Conservation (phyloP, 2,888 invertebrate genomes). For the Apotomis turbidana region DNA sequence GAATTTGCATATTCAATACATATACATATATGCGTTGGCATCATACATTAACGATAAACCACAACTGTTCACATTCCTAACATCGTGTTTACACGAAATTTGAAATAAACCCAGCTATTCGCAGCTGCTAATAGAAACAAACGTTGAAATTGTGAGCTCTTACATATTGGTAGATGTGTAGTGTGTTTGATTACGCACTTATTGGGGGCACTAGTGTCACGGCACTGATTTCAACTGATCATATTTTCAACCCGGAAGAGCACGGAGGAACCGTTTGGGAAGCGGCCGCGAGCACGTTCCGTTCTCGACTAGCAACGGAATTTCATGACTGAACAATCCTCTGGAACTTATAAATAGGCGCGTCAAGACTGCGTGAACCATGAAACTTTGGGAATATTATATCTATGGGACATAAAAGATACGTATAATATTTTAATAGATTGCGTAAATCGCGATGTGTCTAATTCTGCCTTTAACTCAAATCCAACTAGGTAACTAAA, state of each 20-base stretch:
- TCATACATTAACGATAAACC: slow-evolving; percentile 14
- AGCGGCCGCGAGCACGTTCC: slow-evolving; percentile 65
- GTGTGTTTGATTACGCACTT: slow-evolving; percentile 65
- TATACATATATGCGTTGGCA: too few relatives aligned
- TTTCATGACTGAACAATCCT: slow-evolving; percentile 72
- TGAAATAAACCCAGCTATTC: slow-evolving; percentile 39
- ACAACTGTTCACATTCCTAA: slow-evolving; percentile 39
- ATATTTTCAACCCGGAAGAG: slow-evolving; percentile 53
- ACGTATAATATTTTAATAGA: background rate
- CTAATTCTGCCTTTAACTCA: too few relatives aligned
- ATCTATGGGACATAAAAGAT: background rate
- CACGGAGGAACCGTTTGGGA: slow-evolving; percentile 46
- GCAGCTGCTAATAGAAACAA: slow-evolving; percentile 35
- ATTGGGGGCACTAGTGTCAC: slow-evolving; percentile 56
- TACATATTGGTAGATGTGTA: slow-evolving; percentile 52
- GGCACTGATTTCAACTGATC: slow-evolving; percentile 59
- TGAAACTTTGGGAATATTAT: slow-evolving; percentile 51
- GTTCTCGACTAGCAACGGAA: slow-evolving; percentile 73
- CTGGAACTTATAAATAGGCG: slow-evolving; percentile 84
- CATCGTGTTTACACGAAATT: slow-evolving; percentile 37
- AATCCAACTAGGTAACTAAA: too few relatives aligned
- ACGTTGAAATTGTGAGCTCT: slow-evolving; percentile 45
- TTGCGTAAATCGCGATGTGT: too few relatives aligned
- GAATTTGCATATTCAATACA: too few relatives aligned
- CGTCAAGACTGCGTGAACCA: slow-evolving; percentile 62